Base-by-base conservation (phyloP, 2,797 vertebrate genomes). In the Enteromius viviparus region DNA sequence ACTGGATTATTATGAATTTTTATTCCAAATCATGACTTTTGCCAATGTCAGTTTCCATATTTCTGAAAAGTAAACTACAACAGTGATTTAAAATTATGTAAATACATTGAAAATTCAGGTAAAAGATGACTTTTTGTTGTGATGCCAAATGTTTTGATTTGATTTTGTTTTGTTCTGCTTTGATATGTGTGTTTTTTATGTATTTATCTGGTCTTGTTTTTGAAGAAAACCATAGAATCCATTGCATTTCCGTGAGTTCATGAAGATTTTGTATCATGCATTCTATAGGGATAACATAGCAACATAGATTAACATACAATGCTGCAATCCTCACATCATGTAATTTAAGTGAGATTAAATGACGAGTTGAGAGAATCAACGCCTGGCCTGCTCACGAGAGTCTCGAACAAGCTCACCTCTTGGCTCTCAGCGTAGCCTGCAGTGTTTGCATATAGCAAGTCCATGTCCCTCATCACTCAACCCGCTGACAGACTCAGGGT, bases 361-460 rank as follows among this genome's bases (percentile, higher is more conserved):
- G 82, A 70, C 85, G 75, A 82, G 81, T 69, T 83, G 62, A 76
- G 64, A 71, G 71, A 47, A 82, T 80, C 70, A 51, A 75, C 53
- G 21, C 62, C 64, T 83, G 75, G 51, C 53, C 82, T 77, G 79
- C 66, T 76, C 68, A 34, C 17, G 60, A 77, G 23, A 42, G 42
- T 86, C 70, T 74, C 60, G 71, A 81, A 84, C 51, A 76, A 82
- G 80, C 72, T 55, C 68, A 78, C 62, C 66, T 60, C 66, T 84
- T 75, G 80, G 72, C 77, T 82, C 78, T 76, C 71, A 65, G 80
- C 69, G 2, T 84, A 66, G 72, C 80, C 76, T 85, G 62, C 69
- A 83, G 80, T 87, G 88, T 89, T 89, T 86, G 60, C 71, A 75
- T 85, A 87, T 86, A 79, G 49, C 80, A 85, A 76, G 71, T 86